Base-by-base conservation (phyloP, 2,797 vertebrate species). In the Botia kubotai region DNA sequence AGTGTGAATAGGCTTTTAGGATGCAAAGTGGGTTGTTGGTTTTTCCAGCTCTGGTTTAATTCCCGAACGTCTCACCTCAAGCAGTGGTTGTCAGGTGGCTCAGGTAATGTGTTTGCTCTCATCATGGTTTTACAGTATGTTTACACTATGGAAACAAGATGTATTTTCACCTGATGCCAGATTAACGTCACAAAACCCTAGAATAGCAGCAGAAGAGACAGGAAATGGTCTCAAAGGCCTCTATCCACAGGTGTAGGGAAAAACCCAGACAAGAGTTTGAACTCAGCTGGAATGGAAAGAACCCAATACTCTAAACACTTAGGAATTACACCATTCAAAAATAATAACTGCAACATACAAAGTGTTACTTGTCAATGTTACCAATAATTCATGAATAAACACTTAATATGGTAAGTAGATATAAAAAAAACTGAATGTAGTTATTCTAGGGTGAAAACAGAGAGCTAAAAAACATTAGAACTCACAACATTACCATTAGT, bases 341-440 rank as follows among this genome's bases (percentile, higher is more conserved):
- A 53, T 2, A 36, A 79, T 52, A 39, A 52, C 58, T 39, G 68
- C 43, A 79, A 62, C 13, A 52, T 2, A 23, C 12, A 16, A 52
- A 63, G 60, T 36, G 23, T 63, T 70, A 60, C 33, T 19, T 69
- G 21, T 8, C n/a, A 6, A 11, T 26, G 7, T 17, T n/a, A 57
- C 29, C 62, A 43, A 66, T 17, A 39, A 8, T 19, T 66, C 11
- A 60, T 26, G 23, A 23, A 26, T 60, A 26, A 60, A 60, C 57
- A 17, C 26, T 11, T 6, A 6, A 12, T 33, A 66, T 11, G 14
- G 2, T 36, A 39, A 39, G 7, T n/a, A 17, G 16, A 53, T 88
- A 48, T 88, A 87, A 86, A 85, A 85, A 86, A 2, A 11, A 19
- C 21, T 14, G 1, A n/a, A 53, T 53, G 6, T 36, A 16, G 60